These are phyloP conservation scores for Tenodera sinensis DNA, from an alignment of 2,888 invertebrate species.

Conservation along the genomic window DNA sequence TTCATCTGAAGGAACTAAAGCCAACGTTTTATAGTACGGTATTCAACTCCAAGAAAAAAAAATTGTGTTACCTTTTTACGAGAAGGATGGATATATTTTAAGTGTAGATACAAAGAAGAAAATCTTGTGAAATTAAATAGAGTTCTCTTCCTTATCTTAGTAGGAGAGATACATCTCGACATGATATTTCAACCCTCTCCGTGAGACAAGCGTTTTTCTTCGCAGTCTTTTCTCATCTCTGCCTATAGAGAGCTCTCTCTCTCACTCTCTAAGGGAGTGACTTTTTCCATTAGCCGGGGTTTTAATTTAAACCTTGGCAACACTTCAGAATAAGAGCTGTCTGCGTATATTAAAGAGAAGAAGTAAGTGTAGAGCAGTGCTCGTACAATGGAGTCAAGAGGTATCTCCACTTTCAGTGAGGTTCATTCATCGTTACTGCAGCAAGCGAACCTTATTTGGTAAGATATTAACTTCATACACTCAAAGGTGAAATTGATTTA, in stretches of 20 bases:
- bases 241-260: neutral
- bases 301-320: neutral
- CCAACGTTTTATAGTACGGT: no score
- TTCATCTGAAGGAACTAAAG: no score
- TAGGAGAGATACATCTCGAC: neutral
- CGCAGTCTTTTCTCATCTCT: neutral
- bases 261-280: neutral
- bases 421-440: neutral
- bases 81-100: no score
- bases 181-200: neutral
- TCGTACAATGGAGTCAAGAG: neutral
- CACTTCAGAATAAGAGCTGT: neutral
- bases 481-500: no score
- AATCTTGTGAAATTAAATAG: neutral
- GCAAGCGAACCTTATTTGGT: neutral
- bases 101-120: no score
- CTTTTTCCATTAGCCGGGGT: neutral
- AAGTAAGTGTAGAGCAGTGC: neutral
- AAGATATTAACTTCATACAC: neutral
- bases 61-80: no score
- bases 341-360: neutral
- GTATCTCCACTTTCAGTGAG: neutral
- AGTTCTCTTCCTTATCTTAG: neutral
- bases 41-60: no score
- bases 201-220: neutral